Evolutionary conservation across 1,140 invertebrate species (phyloP).

Genomic region (Melipona quadrifasciata): DNA sequence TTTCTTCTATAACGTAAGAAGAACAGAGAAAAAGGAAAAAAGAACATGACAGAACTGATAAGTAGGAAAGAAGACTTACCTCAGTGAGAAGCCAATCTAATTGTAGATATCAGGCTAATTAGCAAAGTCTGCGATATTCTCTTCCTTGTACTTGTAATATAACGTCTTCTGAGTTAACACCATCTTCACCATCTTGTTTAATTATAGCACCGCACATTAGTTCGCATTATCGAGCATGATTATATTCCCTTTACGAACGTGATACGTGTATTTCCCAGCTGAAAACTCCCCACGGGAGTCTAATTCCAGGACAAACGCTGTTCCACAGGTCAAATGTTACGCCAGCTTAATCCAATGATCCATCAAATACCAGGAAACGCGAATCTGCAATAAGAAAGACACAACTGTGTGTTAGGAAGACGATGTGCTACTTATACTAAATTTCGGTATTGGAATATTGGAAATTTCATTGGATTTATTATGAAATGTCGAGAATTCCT

Average conservation of each 20-base stretch:
- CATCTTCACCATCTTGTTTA: background rate
- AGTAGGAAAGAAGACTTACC: background rate
- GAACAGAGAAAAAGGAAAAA: background rate
- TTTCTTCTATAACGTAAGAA: background rate
- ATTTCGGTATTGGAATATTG: too few relatives aligned
- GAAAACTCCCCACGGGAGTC: background rate
- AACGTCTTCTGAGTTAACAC: background rate
- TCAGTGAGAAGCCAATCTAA: background rate
- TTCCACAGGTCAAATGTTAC: background rate
- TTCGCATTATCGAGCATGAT: background rate
- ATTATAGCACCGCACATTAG: background rate
- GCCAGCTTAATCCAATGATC: background rate
- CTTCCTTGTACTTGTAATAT: background rate
- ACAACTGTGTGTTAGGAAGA: too few relatives aligned
- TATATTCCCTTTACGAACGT: background rate
- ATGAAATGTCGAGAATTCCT: too few relatives aligned
- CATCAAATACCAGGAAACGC: background rate
- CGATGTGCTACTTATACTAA: too few relatives aligned
- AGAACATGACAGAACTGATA: background rate
- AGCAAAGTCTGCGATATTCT: background rate
- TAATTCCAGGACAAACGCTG: background rate
- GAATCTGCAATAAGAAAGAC: background rate
- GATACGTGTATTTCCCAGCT: background rate
- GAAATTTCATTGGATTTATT: too few relatives aligned
- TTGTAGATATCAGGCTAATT: background rate